These are phyloP conservation scores for Falco peregrinus DNA, from an alignment of 2,797 vertebrate species.

Conservation along the genomic window DNA sequence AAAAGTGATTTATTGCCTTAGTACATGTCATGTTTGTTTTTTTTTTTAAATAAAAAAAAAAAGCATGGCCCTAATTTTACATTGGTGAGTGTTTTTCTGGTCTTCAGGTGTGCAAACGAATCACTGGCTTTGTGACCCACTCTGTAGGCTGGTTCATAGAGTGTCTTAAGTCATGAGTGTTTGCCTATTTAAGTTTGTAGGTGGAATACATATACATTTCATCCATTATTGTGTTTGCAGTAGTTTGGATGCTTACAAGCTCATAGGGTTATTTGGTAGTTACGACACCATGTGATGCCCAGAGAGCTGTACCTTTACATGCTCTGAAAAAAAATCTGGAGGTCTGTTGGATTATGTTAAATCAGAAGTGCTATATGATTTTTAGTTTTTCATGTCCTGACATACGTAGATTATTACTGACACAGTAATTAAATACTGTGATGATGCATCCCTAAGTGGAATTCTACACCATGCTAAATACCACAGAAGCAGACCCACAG, in stretches of 20 bases:
- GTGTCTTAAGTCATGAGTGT: neutral
- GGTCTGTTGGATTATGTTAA: neutral
- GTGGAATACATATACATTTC: neutral
- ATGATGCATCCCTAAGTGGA: neutral
- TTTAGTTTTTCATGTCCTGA: neutral
- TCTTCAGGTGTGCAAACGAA: neutral
- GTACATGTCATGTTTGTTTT: neutral
- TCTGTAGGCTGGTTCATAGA: neutral
- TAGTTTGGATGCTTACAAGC: neutral
- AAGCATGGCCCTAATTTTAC: neutral
- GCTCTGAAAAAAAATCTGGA: neutral
- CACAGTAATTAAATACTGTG: neutral
- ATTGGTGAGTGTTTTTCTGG: neutral
- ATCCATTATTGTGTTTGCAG: neutral
- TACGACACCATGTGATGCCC: neutral
- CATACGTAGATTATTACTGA: neutral
- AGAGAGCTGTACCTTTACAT: neutral
- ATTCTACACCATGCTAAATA: neutral
- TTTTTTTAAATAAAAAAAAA: neutral
- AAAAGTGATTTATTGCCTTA: neutral
- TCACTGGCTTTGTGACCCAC: neutral
- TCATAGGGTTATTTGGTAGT: fast-evolving
- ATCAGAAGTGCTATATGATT: neutral
- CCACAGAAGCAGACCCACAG: neutral
- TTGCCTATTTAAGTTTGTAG: neutral